phyloP scores from a whole-genome alignment of 1,140 invertebrate species.

The Aphelinus certus region DNA sequence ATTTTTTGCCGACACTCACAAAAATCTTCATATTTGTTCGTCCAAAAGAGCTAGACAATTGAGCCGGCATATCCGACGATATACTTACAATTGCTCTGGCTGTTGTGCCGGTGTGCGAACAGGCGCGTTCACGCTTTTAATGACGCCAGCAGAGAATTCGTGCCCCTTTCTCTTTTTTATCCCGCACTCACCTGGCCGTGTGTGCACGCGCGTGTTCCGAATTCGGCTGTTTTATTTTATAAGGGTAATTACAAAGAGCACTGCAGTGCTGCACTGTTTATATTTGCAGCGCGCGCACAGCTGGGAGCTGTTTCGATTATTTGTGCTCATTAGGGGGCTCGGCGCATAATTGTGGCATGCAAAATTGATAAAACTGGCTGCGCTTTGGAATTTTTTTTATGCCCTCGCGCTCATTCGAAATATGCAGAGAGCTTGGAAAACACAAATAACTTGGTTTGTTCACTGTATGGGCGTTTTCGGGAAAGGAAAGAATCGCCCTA shows the following conservation, averaged over 20 bases:
- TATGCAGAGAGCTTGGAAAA: background rate
- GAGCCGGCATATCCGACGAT: no score
- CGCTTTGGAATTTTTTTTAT: conserved; percentile 23
- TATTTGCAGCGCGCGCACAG: background rate
- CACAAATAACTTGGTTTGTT: conserved; percentile 7
- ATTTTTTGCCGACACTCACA: no score
- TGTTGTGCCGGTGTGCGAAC: no score
- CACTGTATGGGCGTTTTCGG: no score
- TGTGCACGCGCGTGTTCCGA: background rate
- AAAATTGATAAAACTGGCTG: conserved; percentile 37
- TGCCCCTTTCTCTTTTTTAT: background rate
- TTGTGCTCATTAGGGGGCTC: conserved; percentile 32
- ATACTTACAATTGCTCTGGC: no score
- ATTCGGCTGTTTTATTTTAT: conserved; percentile 30
- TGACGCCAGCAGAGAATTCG: conserved; percentile 3
- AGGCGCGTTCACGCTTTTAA: conserved; percentile 22
- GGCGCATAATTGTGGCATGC: conserved; percentile 30
- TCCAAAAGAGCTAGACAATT: no score
- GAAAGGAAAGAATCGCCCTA: no score
- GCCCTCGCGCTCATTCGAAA: background rate
- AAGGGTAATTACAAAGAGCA: conserved; percentile 32
- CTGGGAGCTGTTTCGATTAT: conserved; percentile 17
- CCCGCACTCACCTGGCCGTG: background rate
- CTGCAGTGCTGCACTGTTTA: background rate
- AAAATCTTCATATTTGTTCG: no score